Evolutionary conservation across 2,888 invertebrate genomes (phyloP).

Genomic region (Hypolimnas misippus): DNA sequence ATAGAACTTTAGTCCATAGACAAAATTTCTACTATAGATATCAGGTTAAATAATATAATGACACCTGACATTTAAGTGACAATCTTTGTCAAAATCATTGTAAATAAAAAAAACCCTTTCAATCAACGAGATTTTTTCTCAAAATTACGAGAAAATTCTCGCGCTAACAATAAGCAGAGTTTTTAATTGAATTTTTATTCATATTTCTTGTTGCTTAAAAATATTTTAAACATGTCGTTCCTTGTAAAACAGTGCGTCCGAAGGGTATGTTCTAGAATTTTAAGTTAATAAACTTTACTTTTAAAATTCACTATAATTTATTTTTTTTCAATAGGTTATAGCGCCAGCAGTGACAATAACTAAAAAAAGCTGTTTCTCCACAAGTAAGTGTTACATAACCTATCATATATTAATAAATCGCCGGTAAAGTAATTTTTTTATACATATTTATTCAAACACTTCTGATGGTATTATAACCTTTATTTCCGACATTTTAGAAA

Average conservation of each 20-base stretch:
- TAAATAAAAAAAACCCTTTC: too few species aligned
- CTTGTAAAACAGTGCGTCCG: conserved; percentile 61
- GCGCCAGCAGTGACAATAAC: conserved; percentile 56
- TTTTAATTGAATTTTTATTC: neutral
- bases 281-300: neutral
- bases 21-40: too few species aligned
- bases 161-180: too few species aligned
- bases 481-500: too few species aligned
- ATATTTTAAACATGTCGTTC: conserved; percentile 58
- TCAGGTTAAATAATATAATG: too few species aligned
- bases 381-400: conserved; percentile 63
- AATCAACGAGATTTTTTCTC: too few species aligned
- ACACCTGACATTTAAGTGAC: too few species aligned
- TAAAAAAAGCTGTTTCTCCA: conserved; percentile 64
- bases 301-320: neutral
- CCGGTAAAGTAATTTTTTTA: neutral
- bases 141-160: too few species aligned
- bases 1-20: too few species aligned
- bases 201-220: neutral
- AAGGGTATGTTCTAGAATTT: conserved; percentile 53
- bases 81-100: too few species aligned
- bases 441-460: neutral
- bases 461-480: neutral
- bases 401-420: conserved; percentile 2
- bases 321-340: conserved; percentile 54